Evolutionary conservation across 1,140 invertebrate species (phyloP), one percentile per base, ranked within the genome.

Genomic region (Macrotrachela quadricornifera): DNA sequence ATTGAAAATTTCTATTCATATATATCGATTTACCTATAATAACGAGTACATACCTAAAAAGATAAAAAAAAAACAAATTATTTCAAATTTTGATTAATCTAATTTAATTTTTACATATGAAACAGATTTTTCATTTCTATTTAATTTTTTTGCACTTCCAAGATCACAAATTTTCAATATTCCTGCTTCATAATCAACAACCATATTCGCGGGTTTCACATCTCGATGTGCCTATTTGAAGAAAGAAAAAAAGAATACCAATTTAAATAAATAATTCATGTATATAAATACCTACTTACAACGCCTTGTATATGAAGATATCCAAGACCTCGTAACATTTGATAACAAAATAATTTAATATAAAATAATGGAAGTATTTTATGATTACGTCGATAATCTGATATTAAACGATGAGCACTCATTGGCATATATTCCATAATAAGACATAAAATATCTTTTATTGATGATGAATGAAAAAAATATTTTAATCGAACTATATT

Each of bases 311-410:
- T 88, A 72, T 97, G 91, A 66, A 97, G 96, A 73, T 97, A 99
- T 55, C 88, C 90, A 70, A 99, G 77, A 71, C 87, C 91, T 69
- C 94, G 80, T 74, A 99, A 97, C 73, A 99, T 77, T 77, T 99
- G 91, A 75, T 97, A 97, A 88, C 95, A 96, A 72, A 95, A 96
- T 62, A 92, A 85, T 81, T 95, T 94, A 72, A 97, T 92, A 79
- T 88, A 96, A 76, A 87, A 84, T 75, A 91, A 86, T 61, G 94
- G 91, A 79, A 99, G 94, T 67, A 85, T 92, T 76, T 94, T 85
- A 81, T 94, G 91, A 53, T 72, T 74, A 80, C 95, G 96, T 76
- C 84, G 75, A 78, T 97, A 96, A 74, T 96, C 88, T 74, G 91
- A 79, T 64, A 91, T 87, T 65, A 96, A 87, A 80, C 91, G 90